Evolutionary conservation across 2,888 invertebrate genomes (phyloP), one percentile per base, ranked within the genome.

Genomic region (Shargacucullia verbasci): DNA sequence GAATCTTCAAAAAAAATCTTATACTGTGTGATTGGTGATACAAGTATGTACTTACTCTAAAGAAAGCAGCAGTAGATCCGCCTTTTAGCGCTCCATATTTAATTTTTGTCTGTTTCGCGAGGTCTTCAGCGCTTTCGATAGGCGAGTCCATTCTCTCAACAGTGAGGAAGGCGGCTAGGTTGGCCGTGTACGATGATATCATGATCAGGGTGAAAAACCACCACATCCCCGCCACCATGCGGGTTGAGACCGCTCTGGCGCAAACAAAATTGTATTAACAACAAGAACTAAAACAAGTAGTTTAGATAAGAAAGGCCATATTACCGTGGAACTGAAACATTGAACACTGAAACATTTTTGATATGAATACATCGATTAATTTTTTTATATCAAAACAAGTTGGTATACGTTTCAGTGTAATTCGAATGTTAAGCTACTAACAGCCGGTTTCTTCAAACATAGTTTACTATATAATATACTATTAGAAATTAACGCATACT

Each of bases 111-210:
- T 99, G 99, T 82, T 98, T 98, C 20, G 99, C 98, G 48, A 99
- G 95, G 88, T 99, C 99, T 82, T 99, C 99, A 0, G 98, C 99
- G 80, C 97, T 98, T 85, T 98, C 98, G 55, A 99, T 99, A 0
- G 99, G 98, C 9, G 97, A 97, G 76, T 98, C 98, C 98, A 98
- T 98, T 76, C 98, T 94, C 82, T 98, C 98, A 12, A 98, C 98
- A 0, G 99, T 99, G 4, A 99, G 94, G 85, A 99, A 99, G 8
- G 99, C 99, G 43, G 99, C 99, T 79, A 99, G 93, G 91, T 99
- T 99, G 52, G 99, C 99, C 14, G 99, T 99, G 89, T 99, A 99
- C 7, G 98, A 98, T 0, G 98, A 98, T 74, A 99, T 98, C 97
- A 99, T 98, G 79, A 99, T 98, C 44, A 98, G 92, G 0, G 98